Conservation (phyloP, 2,888 invertebrate genomes). For the Xestobium rufovillosum region DNA sequence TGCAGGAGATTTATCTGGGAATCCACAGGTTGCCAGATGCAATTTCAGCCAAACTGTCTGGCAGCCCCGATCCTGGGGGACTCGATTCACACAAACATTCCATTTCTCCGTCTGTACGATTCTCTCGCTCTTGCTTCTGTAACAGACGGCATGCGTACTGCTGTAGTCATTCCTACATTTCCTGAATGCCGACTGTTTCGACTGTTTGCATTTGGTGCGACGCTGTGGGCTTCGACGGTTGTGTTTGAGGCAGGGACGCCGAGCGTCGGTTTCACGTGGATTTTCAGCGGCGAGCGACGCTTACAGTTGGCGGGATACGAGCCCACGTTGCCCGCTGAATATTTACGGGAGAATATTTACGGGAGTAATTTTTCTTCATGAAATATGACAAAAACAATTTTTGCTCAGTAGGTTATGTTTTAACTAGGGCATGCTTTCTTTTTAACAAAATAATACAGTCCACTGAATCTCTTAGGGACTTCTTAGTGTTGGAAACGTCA, state of each 20-base stretch:
- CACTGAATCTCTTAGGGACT: no score
- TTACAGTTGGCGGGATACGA: slow-evolving; percentile 3
- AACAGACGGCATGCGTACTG: slow-evolving; percentile 38
- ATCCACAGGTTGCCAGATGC: slow-evolving; percentile 41
- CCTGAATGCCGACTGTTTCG: slow-evolving; percentile 31
- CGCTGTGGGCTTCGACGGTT: slow-evolving; percentile 11
- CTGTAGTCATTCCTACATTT: slow-evolving; percentile 30
- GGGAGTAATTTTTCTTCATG: no score
- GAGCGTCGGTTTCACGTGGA: slow-evolving; percentile 6
- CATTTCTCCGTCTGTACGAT: slow-evolving; percentile 38
- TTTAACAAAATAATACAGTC: no score
- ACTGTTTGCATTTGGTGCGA: slow-evolving; percentile 21
- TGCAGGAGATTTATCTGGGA: slow-evolving; percentile 41
- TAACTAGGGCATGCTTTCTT: no score
- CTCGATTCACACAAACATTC: slow-evolving; percentile 32
- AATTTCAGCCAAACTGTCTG: slow-evolving; percentile 38
- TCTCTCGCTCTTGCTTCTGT: slow-evolving; percentile 33
- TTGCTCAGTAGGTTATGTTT: no score
- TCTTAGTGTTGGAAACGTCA: no score
- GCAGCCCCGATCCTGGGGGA: slow-evolving; percentile 33
- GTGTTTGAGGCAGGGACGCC: slow-evolving; percentile 10
- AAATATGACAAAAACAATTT: no score
- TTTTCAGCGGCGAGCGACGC: slow-evolving; percentile 1
- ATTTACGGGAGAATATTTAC: no score
- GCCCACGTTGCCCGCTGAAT: slow-evolving; percentile 2